These are phyloP conservation scores for Ceryle rudis DNA, from an alignment of 2,797 vertebrate species.

Conservation along the genomic window DNA sequence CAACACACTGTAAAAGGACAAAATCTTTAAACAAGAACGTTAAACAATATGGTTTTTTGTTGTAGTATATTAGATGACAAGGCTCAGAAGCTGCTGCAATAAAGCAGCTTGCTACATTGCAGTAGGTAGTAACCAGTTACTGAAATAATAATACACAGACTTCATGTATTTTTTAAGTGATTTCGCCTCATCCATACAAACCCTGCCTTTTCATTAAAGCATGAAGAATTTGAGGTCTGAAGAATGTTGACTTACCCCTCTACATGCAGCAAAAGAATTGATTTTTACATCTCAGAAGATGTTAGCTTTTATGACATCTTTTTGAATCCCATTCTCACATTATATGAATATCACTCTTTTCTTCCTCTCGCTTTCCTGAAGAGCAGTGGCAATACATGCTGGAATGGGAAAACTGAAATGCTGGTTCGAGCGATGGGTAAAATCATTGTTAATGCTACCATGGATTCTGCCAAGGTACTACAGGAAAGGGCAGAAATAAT, in stretches of 20 bases:
- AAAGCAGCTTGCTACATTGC: background rate
- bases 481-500: background rate
- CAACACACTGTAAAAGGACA: slow-evolving; percentile 58
- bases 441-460: background rate
- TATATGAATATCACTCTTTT: background rate
- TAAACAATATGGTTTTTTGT: slow-evolving; percentile 21
- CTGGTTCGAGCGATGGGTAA: background rate
- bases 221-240: background rate
- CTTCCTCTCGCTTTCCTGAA: background rate
- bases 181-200: background rate
- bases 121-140: background rate
- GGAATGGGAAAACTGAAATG: background rate
- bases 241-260: background rate
- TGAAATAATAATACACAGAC: background rate
- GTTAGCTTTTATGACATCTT: background rate
- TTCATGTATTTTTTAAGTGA: background rate
- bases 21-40: slow-evolving; percentile 65
- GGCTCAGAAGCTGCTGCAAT: slow-evolving; percentile 10
- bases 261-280: background rate
- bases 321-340: background rate
- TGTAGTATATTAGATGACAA: slow-evolving; percentile 2
- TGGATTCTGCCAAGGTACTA: background rate
- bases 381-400: background rate
- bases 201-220: background rate
- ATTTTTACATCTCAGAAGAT: background rate